A percentile compares a stretch with the other conserved stretches of the same genome.
Evolutionary conservation across 1,140 invertebrate genomes (phyloP).

Genomic region (Asbolus verrucosus): DNA sequence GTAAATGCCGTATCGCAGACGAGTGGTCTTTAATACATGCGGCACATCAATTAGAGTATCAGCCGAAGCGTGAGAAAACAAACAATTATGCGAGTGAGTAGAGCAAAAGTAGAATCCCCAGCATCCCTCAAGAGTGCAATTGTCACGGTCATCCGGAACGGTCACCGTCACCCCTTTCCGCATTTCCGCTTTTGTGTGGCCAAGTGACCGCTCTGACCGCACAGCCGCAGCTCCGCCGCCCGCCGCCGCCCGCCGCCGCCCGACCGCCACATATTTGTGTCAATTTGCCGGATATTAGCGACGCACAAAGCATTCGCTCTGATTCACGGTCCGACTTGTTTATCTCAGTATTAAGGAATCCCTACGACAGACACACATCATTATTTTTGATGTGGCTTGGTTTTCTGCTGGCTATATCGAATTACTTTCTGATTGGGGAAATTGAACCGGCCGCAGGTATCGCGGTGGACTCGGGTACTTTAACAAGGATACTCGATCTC

Average conservation of each 20-base stretch:
- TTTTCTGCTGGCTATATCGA: conserved; percentile 55
- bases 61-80: conserved; percentile 64
- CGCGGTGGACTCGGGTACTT: conserved; percentile 42
- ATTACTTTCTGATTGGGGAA: conserved; percentile 62
- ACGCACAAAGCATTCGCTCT: conserved; percentile 52
- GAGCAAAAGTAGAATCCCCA: conserved; percentile 42
- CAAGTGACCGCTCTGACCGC: conserved; percentile 57
- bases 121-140: conserved; percentile 62
- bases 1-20: conserved; percentile 50
- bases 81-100: conserved; percentile 63
- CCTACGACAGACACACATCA: conserved; percentile 58
- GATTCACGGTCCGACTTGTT: conserved; percentile 55
- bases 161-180: conserved; percentile 60
- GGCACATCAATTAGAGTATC: conserved; percentile 64
- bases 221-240: conserved; percentile 41
- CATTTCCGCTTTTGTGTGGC: conserved; percentile 48
- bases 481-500: conserved; percentile 53
- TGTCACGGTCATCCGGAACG: conserved; percentile 62
- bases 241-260: conserved; percentile 53
- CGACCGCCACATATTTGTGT: conserved; percentile 59
- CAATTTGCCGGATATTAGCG: conserved; percentile 60
- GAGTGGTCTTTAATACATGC: conserved; percentile 61
- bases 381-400: conserved; percentile 61
- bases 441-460: conserved; percentile 51
- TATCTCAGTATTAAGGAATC: conserved; percentile 57